Conservation (phyloP, 1,140 invertebrate species). For the Physella acuta region DNA sequence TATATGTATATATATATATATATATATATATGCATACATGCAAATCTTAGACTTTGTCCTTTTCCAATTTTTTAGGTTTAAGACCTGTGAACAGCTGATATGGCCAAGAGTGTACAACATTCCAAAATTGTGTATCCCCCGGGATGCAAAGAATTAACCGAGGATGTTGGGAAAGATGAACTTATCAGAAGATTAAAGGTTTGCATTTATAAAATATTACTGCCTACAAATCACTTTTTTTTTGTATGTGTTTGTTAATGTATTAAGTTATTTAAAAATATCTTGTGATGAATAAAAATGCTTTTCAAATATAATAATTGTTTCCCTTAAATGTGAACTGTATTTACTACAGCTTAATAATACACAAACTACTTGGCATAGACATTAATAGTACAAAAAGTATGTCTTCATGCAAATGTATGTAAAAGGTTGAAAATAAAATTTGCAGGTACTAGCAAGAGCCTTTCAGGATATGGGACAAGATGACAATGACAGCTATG, state of each 20-base stretch:
- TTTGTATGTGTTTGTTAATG: not conserved
- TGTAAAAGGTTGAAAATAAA: slow-evolving; percentile 22
- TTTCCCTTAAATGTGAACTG: no score
- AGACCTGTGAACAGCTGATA: slow-evolving; percentile 61
- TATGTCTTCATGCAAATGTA: no score
- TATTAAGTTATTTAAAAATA: no score
- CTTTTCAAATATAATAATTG: no score
- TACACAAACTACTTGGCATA: not conserved
- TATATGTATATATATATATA: no score
- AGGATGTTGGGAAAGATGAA: slow-evolving; percentile 92
- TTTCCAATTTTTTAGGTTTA: slow-evolving; percentile 9
- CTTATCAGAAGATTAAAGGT: slow-evolving; percentile 90
- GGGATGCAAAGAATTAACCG: slow-evolving; percentile 69
- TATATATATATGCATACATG: no score
- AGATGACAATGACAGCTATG: slow-evolving; percentile 91
- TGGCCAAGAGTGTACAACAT: slow-evolving; percentile 44
- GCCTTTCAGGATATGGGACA: slow-evolving; percentile 95
- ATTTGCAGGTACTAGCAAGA: slow-evolving; percentile 78
- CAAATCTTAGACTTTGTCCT: no score
- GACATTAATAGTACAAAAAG: no score
- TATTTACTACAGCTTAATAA: not conserved
- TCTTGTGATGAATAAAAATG: no score
- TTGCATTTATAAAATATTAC: slow-evolving; percentile 23
- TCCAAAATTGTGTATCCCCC: slow-evolving; percentile 60
- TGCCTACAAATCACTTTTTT: not conserved